Conservation (phyloP, 2,888 invertebrate genomes). For the Troides oblongomaculatus region DNA sequence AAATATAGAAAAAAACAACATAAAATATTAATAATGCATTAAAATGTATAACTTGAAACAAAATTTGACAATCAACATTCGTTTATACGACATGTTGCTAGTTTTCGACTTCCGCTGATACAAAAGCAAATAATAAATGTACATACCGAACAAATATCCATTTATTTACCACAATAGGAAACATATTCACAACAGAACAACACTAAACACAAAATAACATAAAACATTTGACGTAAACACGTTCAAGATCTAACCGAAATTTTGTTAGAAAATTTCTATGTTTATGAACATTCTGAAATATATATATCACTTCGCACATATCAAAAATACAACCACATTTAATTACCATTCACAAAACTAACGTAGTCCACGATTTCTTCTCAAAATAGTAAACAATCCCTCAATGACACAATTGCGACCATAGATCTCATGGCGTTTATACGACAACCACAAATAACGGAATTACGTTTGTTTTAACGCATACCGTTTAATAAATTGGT, state of each 20-base stretch:
- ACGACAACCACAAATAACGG: conserved; percentile 70
- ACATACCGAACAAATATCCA: conserved; percentile 49
- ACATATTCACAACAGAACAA: conserved; percentile 45
- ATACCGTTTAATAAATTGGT: conserved; percentile 29
- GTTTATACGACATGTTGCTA: conserved; percentile 52
- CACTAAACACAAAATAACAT: conserved; percentile 53
- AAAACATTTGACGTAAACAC: conserved; percentile 71
- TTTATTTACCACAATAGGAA: conserved; percentile 42
- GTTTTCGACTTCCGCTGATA: conserved; percentile 48
- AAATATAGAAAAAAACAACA: not conserved
- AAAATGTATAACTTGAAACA: conserved; percentile 43
- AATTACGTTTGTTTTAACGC: conserved; percentile 51
- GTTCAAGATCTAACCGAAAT: conserved; percentile 45
- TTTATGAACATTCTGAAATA: conserved; percentile 27
- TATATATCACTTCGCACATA: conserved; percentile 32
- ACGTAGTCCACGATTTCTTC: conserved; percentile 47
- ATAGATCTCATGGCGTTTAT: conserved; percentile 74
- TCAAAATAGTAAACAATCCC: conserved; percentile 75
- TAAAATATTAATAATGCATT: conserved; percentile 22
- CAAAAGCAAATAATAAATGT: conserved; percentile 38
- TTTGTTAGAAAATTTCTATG: conserved; percentile 31
- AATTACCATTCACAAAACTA: conserved; percentile 34
- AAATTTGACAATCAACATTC: conserved; percentile 60
- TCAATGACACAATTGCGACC: conserved; percentile 73
- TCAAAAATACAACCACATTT: conserved; percentile 22